These are phyloP conservation scores for Melipona bicolor DNA, from an alignment of 2,888 invertebrate species.

Conservation along the genomic window DNA sequence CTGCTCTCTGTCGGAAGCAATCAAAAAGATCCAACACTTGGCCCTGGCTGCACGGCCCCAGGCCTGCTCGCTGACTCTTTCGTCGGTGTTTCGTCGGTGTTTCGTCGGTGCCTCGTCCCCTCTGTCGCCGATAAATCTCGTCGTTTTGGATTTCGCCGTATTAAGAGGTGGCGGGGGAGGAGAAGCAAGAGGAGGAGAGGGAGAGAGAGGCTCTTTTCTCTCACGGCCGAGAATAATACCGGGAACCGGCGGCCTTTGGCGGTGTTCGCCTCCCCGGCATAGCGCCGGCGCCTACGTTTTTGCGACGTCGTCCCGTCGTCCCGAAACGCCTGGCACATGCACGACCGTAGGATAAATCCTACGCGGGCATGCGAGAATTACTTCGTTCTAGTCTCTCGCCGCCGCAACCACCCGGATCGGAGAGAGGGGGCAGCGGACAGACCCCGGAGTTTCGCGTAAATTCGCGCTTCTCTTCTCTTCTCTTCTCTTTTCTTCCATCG, in stretches of 20 bases:
- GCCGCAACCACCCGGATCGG: neutral
- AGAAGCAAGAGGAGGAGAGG: conserved; percentile 6
- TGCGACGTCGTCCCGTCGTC: conserved; percentile 69
- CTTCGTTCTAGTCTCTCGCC: conserved; percentile 28
- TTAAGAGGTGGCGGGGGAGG: conserved; percentile 28
- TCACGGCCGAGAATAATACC: conserved; percentile 73
- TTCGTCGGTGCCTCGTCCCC: conserved; percentile 13
- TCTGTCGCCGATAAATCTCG: conserved; percentile 61
- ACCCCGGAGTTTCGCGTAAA: conserved; percentile 25
- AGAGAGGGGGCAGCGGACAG: neutral
- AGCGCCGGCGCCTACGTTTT: conserved; percentile 83
- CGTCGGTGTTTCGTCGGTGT: conserved; percentile 7
- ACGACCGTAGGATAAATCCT: conserved; percentile 49
- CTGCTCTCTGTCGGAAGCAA: conserved; percentile 58
- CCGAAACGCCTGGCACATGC: conserved; percentile 55
- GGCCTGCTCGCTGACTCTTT: neutral
- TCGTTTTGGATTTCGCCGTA: conserved; percentile 76
- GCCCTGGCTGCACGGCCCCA: conserved; percentile 11
- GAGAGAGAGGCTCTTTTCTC: conserved; percentile 58
- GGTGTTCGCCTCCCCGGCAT: conserved; percentile 74
- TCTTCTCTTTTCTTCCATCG: neutral
- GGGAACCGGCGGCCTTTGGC: conserved; percentile 78
- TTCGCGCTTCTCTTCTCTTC: neutral
- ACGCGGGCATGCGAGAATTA: conserved; percentile 50
- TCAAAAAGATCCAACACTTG: conserved; percentile 65